These are phyloP conservation scores for Malurus splendens DNA, from an alignment of 2,797 vertebrate genomes.

Conservation along the genomic window DNA sequence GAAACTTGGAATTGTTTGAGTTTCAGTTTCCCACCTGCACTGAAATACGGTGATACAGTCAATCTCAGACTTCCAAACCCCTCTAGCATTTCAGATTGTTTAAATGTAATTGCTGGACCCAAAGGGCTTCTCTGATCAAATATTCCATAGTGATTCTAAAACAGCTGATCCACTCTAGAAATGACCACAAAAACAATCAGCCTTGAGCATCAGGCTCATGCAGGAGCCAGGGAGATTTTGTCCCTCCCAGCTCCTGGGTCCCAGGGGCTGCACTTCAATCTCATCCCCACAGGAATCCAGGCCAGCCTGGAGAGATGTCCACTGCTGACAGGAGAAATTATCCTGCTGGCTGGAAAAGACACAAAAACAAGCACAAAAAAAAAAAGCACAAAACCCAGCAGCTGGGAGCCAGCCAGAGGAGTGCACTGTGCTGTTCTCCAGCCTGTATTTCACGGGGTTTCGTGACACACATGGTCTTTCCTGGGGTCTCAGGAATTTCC, in stretches of 20 bases:
- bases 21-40: background rate
- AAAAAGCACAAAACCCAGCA: background rate
- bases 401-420: background rate
- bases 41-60: background rate
- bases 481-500: background rate
- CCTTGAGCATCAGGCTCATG: background rate
- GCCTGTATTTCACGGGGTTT: background rate
- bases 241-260: background rate
- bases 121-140: background rate
- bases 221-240: background rate
- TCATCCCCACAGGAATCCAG: background rate
- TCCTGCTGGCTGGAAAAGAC: background rate
- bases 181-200: background rate
- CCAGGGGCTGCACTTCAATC: accelerated
- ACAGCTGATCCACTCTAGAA: background rate
- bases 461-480: background rate
- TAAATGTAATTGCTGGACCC: background rate
- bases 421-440: background rate
- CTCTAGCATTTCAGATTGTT: background rate
- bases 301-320: background rate
- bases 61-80: background rate
- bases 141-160: background rate
- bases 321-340: background rate
- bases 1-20: background rate
- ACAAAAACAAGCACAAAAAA: no score